Evolutionary conservation across 2,113 vertebrate genomes (phyloP).

Genomic region (Progne subis): DNA sequence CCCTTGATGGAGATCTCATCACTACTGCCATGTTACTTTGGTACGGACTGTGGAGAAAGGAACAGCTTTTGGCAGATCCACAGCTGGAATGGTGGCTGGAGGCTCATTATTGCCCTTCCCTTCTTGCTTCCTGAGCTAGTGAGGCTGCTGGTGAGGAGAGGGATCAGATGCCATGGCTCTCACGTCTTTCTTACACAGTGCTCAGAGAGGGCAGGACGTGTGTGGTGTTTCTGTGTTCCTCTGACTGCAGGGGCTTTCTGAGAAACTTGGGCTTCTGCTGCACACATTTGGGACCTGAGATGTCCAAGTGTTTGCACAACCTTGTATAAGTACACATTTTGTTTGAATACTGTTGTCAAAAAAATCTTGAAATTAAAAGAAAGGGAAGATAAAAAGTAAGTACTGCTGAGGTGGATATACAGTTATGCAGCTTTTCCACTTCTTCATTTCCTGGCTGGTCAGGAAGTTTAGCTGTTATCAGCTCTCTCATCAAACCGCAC

Average conservation of each 20-base stretch:
- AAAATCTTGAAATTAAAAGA: not conserved
- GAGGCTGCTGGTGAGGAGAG: not conserved
- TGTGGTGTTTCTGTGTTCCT: not conserved
- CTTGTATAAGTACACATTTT: not conserved
- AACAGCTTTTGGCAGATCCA: not conserved
- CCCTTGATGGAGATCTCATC: not conserved
- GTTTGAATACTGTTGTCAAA: not conserved
- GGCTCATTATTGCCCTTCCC: not conserved
- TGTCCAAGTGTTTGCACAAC: not conserved
- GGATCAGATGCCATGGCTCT: not conserved
- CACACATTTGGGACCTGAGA: not conserved
- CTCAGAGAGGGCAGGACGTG: accelerated
- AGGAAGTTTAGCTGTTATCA: not conserved
- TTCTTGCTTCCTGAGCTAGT: not conserved
- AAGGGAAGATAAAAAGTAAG: not conserved
- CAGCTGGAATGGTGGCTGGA: not conserved
- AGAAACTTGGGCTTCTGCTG: not conserved
- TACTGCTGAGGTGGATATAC: not conserved
- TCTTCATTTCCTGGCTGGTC: not conserved
- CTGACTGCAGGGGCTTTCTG: not conserved
- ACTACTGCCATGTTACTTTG: not conserved
- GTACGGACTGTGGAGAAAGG: not conserved
- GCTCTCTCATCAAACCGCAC: not conserved
- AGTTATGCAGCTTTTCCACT: not conserved
- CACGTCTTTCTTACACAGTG: accelerated